Evolutionary conservation across 2,888 invertebrate genomes (phyloP).

Genomic region (Ophioninae sp.): DNA sequence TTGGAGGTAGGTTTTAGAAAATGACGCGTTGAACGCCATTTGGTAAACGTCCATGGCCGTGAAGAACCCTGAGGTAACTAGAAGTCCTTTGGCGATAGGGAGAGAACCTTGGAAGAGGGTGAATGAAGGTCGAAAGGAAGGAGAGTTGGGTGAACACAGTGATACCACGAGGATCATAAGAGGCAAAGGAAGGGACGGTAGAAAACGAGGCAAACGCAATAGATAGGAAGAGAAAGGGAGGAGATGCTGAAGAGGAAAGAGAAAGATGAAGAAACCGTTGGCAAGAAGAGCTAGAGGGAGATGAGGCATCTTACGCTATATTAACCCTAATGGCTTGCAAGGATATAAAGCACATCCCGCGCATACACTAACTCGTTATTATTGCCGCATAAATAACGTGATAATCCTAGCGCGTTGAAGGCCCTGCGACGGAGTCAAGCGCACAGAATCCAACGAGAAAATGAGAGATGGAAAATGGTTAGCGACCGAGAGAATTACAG

Average conservation of each 20-base stretch:
- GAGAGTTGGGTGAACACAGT: background rate
- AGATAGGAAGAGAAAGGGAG: conserved; percentile 41
- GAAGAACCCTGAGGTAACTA: conserved; percentile 21
- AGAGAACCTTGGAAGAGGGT: background rate
- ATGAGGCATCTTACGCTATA: conserved; percentile 73
- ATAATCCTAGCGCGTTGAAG: conserved; percentile 77
- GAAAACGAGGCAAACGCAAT: conserved; percentile 51
- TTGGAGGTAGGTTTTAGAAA: conserved; percentile 57
- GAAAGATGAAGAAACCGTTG: conserved; percentile 23
- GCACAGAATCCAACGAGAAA: conserved; percentile 47
- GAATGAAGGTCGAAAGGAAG: background rate
- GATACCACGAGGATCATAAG: conserved; percentile 36
- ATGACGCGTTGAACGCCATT: conserved; percentile 27
- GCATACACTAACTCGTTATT: conserved; percentile 81
- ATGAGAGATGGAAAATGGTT: conserved; percentile 66
- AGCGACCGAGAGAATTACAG: conserved; percentile 55
- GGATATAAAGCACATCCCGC: conserved; percentile 81
- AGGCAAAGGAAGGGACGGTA: conserved; percentile 31
- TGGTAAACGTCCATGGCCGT: conserved; percentile 27
- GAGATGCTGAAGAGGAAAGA: conserved; percentile 11
- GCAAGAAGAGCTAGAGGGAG: conserved; percentile 49
- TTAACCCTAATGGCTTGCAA: conserved; percentile 80
- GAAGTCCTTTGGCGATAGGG: conserved; percentile 9
- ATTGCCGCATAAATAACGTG: conserved; percentile 81
- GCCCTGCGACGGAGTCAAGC: conserved; percentile 64